phyloP scores from a whole-genome alignment of 2,113 vertebrate species.

The Tetraodon nigroviridis region DNA sequence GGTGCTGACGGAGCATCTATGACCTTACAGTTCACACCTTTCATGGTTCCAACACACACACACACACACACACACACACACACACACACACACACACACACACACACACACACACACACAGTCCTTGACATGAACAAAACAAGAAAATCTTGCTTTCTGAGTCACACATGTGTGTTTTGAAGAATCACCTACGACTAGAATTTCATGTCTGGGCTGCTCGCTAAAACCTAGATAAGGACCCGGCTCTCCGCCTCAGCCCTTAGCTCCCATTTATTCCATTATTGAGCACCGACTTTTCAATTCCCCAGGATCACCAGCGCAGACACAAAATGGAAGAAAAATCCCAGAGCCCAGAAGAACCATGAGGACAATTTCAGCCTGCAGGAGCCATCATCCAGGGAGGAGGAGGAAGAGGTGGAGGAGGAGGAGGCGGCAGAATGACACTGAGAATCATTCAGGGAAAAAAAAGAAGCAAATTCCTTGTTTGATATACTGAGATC shows the following conservation, averaged over 20 bases:
- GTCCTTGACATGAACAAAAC: too few relatives aligned
- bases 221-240: conserved; percentile 26
- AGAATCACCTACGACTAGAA: too few relatives aligned
- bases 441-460: not conserved
- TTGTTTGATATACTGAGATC: conserved; percentile 21
- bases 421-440: conserved; percentile 2
- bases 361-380: conserved; percentile 54
- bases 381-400: not conserved
- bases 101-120: too few relatives aligned
- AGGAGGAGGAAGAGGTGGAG: too few relatives aligned
- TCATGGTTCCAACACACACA: too few relatives aligned
- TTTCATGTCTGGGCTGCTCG: conserved; percentile 17
- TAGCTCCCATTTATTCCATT: conserved; percentile 64
- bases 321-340: conserved; percentile 58
- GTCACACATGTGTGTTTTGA: too few relatives aligned
- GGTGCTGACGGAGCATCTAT: conserved; percentile 29
- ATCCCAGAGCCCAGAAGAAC: conserved; percentile 49
- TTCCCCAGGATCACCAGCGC: conserved; percentile 41
- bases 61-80: too few relatives aligned
- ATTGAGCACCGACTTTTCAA: conserved; percentile 60
- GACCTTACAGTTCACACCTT: too few relatives aligned
- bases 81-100: too few relatives aligned
- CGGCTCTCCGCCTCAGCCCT: conserved; percentile 15
- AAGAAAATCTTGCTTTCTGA: too few relatives aligned
- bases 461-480: conserved; percentile 22